Base-by-base conservation (phyloP, 1,140 invertebrate genomes). In the Pogonognathellus flavescens region DNA sequence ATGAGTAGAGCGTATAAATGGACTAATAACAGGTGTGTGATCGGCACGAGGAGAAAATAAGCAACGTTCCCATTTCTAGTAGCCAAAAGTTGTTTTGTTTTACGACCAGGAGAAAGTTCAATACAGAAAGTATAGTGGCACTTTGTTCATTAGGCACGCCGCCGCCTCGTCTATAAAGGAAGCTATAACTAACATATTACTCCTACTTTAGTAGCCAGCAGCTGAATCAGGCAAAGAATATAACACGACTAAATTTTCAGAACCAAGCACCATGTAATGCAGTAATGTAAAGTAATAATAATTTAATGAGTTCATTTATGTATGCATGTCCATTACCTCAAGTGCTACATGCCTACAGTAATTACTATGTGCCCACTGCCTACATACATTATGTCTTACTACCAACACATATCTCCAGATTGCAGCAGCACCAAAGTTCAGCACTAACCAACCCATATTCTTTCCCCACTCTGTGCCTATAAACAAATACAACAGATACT, bases 1-100 rank as follows among this genome's bases (percentile, higher is more conserved):
- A 76, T 76, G 70, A 76, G 70, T 76, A 76, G 70, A 76, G 70
- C 31, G 31, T 76, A 76, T 76, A 76, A 76, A 76, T 76, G 70
- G 70, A 50, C 70, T 76, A 76, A 76, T 76, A 76, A 76, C 70
- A 76, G 70, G 70, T 76, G 70, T 76, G 70, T 76, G 70, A 76
- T 76, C 70, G 70, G 41, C 70, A 76, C 41, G 41, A 41, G 31
- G 70, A 76, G 70, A 76, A 76, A 76, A 76, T 10, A 41, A 41
- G 14, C 70, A 41, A 14, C 31, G 25, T 76, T 76, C 70, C 49
- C 31, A 41, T 41, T 41, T 6, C 31, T 41, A 41, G 31, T 41
- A 41, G 31, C 41, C 41, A 31, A 11, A 76, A 76, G 70, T 76
- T 76, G 70, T 50, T 76, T 76, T 76, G 70, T 76, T 76, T 76